Evolutionary conservation across 1,140 invertebrate genomes (phyloP).

Genomic region (Brachionus manjavacas): DNA sequence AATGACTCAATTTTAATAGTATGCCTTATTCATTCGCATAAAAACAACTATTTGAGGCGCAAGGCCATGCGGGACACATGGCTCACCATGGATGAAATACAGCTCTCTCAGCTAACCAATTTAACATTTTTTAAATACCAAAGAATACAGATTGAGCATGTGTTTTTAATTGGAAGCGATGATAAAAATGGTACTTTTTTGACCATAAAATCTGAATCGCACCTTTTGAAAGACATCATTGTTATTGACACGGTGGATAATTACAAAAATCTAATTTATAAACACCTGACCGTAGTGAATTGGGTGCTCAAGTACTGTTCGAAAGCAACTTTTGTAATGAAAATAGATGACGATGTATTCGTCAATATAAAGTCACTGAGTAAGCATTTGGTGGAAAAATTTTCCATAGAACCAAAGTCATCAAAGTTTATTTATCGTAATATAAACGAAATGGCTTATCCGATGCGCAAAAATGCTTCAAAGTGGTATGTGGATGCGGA

Average conservation of each 20-base stretch:
- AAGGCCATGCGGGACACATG: slow-evolving; percentile 53
- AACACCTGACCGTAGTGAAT: slow-evolving; percentile 76
- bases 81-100: slow-evolving; percentile 53
- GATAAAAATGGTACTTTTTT: slow-evolving; percentile 54
- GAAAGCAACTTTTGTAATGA: slow-evolving; percentile 60
- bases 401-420: slow-evolving; percentile 45
- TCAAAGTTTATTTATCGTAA: slow-evolving; percentile 51
- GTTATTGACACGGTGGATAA: slow-evolving; percentile 73
- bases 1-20: slow-evolving; percentile 32
- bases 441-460: slow-evolving; percentile 45
- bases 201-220: slow-evolving; percentile 63
- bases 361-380: slow-evolving; percentile 62
- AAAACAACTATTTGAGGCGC: slow-evolving; percentile 47
- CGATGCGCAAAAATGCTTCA: slow-evolving; percentile 51
- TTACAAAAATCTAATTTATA: slow-evolving; percentile 79
- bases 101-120: slow-evolving; percentile 48
- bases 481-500: slow-evolving; percentile 57
- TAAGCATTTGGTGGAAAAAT: slow-evolving; percentile 59
- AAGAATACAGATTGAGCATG: slow-evolving; percentile 45
- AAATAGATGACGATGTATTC: slow-evolving; percentile 62
- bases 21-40: slow-evolving; percentile 42
- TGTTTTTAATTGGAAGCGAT: slow-evolving; percentile 69
- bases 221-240: slow-evolving; percentile 66
- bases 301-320: slow-evolving; percentile 68
- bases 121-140: slow-evolving; percentile 32